These are phyloP conservation scores for Hypsibius dujardini DNA, from an alignment of 1,140 invertebrate species.

Conservation along the genomic window DNA sequence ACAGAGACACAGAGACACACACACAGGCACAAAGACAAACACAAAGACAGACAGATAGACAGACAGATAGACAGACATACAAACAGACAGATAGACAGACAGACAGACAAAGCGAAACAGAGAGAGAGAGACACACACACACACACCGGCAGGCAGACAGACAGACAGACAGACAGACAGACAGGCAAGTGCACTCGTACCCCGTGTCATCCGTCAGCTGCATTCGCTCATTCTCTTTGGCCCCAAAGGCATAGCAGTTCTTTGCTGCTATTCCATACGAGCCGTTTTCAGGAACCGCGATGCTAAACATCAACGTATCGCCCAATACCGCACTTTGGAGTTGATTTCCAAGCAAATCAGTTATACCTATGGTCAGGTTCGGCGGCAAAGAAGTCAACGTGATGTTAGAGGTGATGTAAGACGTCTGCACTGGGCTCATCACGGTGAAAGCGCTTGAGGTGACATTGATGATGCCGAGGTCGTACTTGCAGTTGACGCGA, in stretches of 20 bases:
- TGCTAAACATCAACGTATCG: slow-evolving; percentile 5
- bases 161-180: no score
- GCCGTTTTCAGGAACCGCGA: not conserved
- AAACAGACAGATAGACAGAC: no score
- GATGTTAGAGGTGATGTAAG: not conserved
- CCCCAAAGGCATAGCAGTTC: slow-evolving; percentile 7
- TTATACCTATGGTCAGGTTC: not conserved
- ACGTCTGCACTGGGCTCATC: not conserved
- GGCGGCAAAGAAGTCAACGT: not conserved
- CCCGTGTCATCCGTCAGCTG: slow-evolving; percentile 3
- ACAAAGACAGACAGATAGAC: no score
- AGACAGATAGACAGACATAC: no score
- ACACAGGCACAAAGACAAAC: no score
- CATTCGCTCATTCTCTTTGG: not conserved
- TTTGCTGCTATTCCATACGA: not conserved
- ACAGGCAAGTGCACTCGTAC: no score
- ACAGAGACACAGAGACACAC: no score
- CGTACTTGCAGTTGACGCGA: slow-evolving; percentile 86
- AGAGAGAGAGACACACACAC: no score
- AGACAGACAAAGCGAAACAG: no score
- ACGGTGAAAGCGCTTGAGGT: slow-evolving; percentile 94
- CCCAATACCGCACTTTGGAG: not conserved
- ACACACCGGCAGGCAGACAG: no score
- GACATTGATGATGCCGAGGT: slow-evolving; percentile 86
- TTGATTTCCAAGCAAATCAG: not conserved